Percentiles rank a stretch among this genome's conserved stretches.
Evolutionary conservation across 1,140 invertebrate species (phyloP).

Genomic region (Drosophila mauritiana): DNA sequence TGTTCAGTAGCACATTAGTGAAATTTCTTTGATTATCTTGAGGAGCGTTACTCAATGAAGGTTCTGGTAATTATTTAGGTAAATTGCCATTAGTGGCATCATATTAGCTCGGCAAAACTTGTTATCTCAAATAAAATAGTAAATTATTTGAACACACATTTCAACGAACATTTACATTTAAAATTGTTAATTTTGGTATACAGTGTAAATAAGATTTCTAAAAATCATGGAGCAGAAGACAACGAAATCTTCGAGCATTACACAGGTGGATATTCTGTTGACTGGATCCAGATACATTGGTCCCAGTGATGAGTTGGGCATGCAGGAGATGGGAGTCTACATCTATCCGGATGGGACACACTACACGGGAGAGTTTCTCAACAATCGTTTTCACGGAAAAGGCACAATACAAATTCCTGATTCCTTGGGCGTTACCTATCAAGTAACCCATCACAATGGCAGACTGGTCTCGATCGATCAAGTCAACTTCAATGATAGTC

Average conservation of each 20-base stretch:
- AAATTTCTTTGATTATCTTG: constrained; percentile 14
- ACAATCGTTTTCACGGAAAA: constrained; percentile 59
- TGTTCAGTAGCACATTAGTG: constrained; percentile 15
- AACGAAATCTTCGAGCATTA: neutral
- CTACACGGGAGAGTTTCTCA: constrained; percentile 51
- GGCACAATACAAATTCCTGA: constrained; percentile 36
- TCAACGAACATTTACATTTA: neutral
- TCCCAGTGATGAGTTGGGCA: constrained; percentile 26
- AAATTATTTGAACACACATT: neutral
- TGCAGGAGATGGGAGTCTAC: constrained; percentile 63
- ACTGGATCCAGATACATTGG: constrained; percentile 52
- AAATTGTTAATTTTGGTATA: neutral
- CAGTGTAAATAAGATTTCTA: neutral
- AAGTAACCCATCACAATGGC: constrained; percentile 51
- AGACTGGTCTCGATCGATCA: constrained; percentile 35
- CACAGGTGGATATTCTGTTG: neutral
- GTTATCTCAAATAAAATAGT: too few relatives aligned
- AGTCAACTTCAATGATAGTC: constrained; percentile 49
- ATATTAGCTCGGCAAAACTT: too few relatives aligned
- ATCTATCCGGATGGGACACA: constrained; percentile 55
- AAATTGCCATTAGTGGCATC: neutral
- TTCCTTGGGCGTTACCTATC: constrained; percentile 32
- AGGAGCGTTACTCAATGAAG: neutral
- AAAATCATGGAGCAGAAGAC: neutral
- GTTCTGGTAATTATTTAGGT: neutral